Percentiles rank a stretch among this genome's conserved stretches.
Evolutionary conservation across 1,140 invertebrate species (phyloP).

Genomic region (Cherax destructor): DNA sequence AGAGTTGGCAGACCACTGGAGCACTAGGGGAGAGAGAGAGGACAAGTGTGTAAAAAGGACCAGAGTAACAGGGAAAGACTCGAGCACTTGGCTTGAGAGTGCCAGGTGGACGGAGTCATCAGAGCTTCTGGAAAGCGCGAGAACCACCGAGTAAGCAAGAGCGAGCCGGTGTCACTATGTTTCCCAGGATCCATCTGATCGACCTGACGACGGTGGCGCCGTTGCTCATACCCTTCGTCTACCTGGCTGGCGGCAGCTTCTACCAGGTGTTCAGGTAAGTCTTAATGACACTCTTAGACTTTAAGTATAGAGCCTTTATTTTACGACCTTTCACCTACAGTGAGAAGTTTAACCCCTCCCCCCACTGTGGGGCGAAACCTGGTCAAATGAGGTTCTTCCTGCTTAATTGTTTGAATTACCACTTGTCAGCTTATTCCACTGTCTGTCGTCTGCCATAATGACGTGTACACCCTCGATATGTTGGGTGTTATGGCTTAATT

Average conservation of each 20-base stretch:
- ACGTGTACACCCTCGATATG: no score
- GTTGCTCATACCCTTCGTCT: constrained; percentile 56
- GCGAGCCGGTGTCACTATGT: constrained; percentile 25
- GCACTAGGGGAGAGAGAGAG: background rate
- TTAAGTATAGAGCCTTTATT: no score
- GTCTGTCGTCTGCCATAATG: no score
- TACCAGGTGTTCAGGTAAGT: constrained; percentile 62
- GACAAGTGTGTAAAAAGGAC: background rate
- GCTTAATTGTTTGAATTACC: no score
- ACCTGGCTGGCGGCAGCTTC: constrained; percentile 56
- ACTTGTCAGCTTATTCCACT: no score
- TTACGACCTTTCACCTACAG: no score
- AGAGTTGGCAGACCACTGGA: background rate
- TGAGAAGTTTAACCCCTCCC: no score
- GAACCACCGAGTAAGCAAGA: background rate
- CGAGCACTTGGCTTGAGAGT: background rate
- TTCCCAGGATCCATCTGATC: constrained; percentile 53
- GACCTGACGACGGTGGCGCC: constrained; percentile 59
- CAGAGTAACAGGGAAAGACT: background rate
- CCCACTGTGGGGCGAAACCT: no score
- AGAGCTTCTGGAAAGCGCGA: background rate
- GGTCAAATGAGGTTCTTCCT: no score
- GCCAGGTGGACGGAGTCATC: background rate
- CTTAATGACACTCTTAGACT: background rate
- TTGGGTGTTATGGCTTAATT: no score